Conservation (phyloP, 2,797 vertebrate genomes). For the Centropyge bicolor region DNA sequence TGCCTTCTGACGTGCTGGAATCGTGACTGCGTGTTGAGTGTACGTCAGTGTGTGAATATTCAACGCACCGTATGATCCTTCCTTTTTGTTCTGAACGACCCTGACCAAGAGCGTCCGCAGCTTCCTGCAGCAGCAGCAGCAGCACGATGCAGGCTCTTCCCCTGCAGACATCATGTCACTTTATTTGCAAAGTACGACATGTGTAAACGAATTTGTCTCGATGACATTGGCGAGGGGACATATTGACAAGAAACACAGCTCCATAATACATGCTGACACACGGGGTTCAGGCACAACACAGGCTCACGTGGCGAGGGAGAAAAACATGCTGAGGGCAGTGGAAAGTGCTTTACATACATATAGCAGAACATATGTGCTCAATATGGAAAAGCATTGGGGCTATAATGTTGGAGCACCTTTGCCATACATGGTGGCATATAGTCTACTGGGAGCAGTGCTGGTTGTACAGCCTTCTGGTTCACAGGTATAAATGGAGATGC, state of each 20-base stretch:
- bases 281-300: constrained; percentile 39
- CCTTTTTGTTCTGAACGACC: constrained; percentile 38
- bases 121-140: constrained; percentile 12
- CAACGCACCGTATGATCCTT: background rate
- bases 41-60: background rate
- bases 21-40: background rate
- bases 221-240: constrained; percentile 56
- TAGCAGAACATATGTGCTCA: background rate
- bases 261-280: constrained; percentile 53
- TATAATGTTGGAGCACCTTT: no score
- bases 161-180: constrained; percentile 14
- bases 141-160: background rate
- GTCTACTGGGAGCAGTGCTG: no score
- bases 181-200: constrained; percentile 55
- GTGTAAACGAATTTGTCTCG: constrained; percentile 47
- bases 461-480: no score
- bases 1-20: background rate
- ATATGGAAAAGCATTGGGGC: background rate
- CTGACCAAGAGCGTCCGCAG: constrained; percentile 18
- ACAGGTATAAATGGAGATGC: background rate
- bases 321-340: background rate
- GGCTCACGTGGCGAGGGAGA: constrained; percentile 10
- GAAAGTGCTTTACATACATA: background rate
- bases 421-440: no score
- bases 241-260: constrained; percentile 46